These are phyloP conservation scores for Grammomys dolichurus DNA, from an alignment of 2,113 vertebrate species.

Conservation along the genomic window DNA sequence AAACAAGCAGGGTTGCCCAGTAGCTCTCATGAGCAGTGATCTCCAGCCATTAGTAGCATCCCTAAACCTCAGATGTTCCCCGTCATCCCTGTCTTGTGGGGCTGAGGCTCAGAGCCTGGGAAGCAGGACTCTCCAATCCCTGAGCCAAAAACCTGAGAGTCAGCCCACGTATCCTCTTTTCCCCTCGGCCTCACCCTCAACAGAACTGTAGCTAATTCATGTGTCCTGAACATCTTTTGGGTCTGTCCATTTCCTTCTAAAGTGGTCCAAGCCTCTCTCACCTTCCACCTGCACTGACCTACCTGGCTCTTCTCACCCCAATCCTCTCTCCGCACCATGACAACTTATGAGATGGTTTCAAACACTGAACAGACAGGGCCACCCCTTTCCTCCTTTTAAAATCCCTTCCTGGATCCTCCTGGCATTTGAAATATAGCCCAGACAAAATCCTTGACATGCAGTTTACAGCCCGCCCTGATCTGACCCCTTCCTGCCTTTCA, in stretches of 20 bases:
- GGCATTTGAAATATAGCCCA: slow-evolving; percentile 32
- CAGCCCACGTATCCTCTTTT: neutral
- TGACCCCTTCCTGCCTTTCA: neutral
- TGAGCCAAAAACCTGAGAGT: neutral
- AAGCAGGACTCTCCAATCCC: neutral
- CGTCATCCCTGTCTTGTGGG: neutral
- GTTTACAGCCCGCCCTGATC: neutral
- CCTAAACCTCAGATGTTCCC: neutral
- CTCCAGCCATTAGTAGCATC: neutral
- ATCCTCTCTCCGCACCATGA: neutral
- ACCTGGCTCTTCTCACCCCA: neutral
- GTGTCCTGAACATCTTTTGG: neutral
- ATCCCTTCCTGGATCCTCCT: neutral
- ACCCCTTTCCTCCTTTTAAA: neutral
- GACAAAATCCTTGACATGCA: neutral
- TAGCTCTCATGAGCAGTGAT: neutral
- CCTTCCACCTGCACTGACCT: neutral
- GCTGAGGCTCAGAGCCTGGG: neutral
- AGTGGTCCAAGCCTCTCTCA: neutral
- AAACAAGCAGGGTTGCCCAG: neutral
- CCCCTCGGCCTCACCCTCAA: neutral
- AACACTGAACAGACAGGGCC: neutral
- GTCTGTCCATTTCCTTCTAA: slow-evolving; percentile 9
- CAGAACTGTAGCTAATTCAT: neutral
- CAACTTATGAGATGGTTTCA: neutral